Percentiles rank a stretch among this genome's conserved stretches.
These are phyloP conservation scores for Pherbina coryleti DNA, from an alignment of 2,888 invertebrate genomes.

Conservation along the genomic window DNA sequence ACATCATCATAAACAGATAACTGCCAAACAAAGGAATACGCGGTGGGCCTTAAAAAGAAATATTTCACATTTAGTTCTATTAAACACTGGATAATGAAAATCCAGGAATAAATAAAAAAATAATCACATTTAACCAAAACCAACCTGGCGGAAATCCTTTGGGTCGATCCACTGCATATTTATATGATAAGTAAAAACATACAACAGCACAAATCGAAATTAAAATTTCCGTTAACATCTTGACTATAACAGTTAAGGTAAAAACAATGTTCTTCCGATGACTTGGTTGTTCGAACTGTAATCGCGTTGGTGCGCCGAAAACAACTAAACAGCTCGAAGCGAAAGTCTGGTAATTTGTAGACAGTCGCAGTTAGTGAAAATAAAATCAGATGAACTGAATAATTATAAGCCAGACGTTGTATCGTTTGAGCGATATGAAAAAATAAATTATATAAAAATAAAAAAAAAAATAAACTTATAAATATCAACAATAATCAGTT, in stretches of 20 bases:
- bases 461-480: no score
- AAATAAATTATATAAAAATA: no score
- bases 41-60: conserved; percentile 72
- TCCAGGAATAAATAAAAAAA: neutral
- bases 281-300: neutral
- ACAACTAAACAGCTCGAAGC: neutral
- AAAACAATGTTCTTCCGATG: neutral
- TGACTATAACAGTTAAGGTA: neutral
- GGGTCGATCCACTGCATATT: conserved; percentile 69
- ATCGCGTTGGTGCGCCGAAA: neutral
- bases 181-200: conserved; percentile 66
- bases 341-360: neutral
- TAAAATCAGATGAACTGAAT: no score
- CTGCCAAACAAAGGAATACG: conserved; percentile 75
- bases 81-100: no score
- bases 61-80: neutral
- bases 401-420: no score
- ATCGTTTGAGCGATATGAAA: no score
- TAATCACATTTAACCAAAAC: conserved; percentile 10
- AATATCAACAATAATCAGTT: no score
- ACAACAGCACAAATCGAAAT: conserved; percentile 60
- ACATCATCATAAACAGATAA: conserved; percentile 73
- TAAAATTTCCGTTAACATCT: conserved; percentile 66
- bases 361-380: neutral
- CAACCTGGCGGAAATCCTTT: conserved; percentile 75